These are phyloP conservation scores for Invenusta paracnida DNA, from an alignment of 2,888 invertebrate species.

Conservation along the genomic window DNA sequence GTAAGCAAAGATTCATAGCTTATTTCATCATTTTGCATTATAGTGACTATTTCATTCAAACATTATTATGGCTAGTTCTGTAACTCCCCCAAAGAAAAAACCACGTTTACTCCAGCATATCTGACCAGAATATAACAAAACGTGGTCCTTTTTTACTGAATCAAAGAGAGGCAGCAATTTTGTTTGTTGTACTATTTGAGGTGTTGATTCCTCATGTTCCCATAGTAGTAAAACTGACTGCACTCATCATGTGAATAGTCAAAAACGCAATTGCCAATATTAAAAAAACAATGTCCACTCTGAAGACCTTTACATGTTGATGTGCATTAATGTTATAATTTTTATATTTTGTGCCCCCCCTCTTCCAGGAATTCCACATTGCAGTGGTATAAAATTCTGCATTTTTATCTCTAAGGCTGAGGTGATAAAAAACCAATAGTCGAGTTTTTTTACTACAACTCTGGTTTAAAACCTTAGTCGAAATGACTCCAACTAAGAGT, in stretches of 20 bases:
- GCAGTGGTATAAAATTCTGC: neutral
- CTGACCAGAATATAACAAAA: neutral
- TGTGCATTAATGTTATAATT: no score
- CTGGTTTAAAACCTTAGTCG: no score
- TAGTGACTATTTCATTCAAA: neutral
- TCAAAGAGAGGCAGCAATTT: constrained; percentile 17
- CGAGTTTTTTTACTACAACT: no score
- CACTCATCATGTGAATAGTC: constrained; percentile 5
- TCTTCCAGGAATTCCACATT: neutral
- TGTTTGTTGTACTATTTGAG: constrained; percentile 2
- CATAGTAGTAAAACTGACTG: constrained; percentile 1
- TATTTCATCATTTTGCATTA: neutral
- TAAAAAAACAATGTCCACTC: neutral
- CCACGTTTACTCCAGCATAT: neutral
- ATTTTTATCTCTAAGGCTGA: neutral
- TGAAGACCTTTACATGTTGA: neutral
- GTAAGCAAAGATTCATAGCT: constrained; percentile 15
- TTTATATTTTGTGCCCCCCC: neutral
- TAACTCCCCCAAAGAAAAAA: constrained; percentile 12
- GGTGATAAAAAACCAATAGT: no score
- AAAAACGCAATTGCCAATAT: neutral
- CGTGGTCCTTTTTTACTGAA: constrained; percentile 22
- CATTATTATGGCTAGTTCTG: constrained; percentile 10
- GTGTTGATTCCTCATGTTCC: neutral
- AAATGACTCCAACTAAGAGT: no score